Evolutionary conservation across 2,113 vertebrate genomes (phyloP).

Genomic region (Notiomystis cincta): DNA sequence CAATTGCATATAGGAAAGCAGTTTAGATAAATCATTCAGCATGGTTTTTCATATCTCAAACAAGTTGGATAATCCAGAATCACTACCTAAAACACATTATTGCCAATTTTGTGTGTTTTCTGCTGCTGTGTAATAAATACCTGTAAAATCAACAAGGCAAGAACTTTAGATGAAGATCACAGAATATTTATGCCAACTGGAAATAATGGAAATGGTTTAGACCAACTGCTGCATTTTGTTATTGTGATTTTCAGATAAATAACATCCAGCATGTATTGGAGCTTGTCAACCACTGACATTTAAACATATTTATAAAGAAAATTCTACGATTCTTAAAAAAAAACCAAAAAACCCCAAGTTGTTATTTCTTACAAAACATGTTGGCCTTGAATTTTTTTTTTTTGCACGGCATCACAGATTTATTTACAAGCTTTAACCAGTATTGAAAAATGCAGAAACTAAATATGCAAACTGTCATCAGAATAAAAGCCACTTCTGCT

Average conservation of each 20-base stretch:
- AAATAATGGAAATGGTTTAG: neutral
- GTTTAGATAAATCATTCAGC: neutral
- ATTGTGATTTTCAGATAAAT: neutral
- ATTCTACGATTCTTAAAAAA: neutral
- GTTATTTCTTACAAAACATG: neutral
- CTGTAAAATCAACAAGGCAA: neutral
- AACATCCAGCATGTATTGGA: neutral
- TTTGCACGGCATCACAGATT: neutral
- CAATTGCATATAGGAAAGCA: neutral
- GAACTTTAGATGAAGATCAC: neutral
- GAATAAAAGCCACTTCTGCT: constrained; percentile 30
- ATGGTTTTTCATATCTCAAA: neutral
- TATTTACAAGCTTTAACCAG: neutral
- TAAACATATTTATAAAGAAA: neutral
- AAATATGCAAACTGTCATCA: constrained; percentile 5
- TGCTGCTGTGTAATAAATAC: neutral
- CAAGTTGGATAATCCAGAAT: neutral
- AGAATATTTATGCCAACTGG: neutral
- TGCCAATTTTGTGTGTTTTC: neutral
- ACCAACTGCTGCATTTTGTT: neutral
- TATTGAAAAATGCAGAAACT: neutral
- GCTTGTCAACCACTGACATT: neutral
- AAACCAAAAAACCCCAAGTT: neutral
- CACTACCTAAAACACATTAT: neutral
- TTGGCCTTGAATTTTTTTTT: neutral